Percentiles rank a stretch among this genome's conserved stretches.
Evolutionary conservation across 2,888 invertebrate species (phyloP).

Genomic region (Tridacna gigas): DNA sequence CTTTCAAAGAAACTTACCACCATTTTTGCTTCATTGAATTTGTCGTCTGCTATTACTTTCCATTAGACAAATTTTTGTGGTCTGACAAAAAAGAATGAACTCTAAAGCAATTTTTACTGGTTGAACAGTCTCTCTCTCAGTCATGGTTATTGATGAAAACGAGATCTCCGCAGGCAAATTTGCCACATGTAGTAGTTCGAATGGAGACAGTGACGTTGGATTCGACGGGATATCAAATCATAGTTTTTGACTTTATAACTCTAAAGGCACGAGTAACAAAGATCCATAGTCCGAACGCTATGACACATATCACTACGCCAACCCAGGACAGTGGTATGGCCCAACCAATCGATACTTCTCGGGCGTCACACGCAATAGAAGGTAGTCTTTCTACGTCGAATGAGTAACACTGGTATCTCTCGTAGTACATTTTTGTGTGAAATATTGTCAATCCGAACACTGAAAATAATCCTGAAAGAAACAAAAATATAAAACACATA

Average conservation of each 20-base stretch:
- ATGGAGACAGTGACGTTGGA: too few species aligned
- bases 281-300: conserved; percentile 94
- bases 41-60: too few species aligned
- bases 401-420: conserved; percentile 74
- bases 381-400: conserved; percentile 85
- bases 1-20: too few species aligned
- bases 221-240: conserved; percentile 61
- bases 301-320: conserved; percentile 91
- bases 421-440: conserved; percentile 91
- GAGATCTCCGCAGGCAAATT: not conserved
- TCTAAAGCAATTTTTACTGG: too few species aligned
- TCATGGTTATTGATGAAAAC: not conserved
- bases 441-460: conserved; percentile 96
- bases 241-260: conserved; percentile 81
- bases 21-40: too few species aligned
- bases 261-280: conserved; percentile 95
- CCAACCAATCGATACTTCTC: conserved; percentile 80
- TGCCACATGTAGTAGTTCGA: too few species aligned
- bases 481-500: not conserved
- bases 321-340: conserved; percentile 89
- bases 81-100: too few species aligned
- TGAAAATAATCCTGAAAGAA: conserved; percentile 91
- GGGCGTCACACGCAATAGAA: conserved; percentile 85
- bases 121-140: not conserved
- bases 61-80: too few species aligned